Conservation (phyloP, 1,140 invertebrate species). For the Drosophila nannoptera region DNA sequence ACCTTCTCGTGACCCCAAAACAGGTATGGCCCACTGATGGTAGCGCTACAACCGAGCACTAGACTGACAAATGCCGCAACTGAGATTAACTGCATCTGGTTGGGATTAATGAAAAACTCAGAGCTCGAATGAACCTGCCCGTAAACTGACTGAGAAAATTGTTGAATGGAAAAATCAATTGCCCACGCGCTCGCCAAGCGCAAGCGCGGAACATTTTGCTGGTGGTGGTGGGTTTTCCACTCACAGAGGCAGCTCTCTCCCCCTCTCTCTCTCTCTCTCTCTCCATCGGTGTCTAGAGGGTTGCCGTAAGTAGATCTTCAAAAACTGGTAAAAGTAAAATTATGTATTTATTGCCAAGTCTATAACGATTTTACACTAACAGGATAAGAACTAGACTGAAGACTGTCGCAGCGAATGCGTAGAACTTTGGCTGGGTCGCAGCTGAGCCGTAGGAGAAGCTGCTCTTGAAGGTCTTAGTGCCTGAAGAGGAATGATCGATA, state of each 20-base stretch:
- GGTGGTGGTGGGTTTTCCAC: constrained; percentile 17
- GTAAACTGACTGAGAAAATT: constrained; percentile 25
- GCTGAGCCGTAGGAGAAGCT: constrained; percentile 53
- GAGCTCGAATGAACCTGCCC: constrained; percentile 4
- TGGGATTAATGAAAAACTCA: constrained; percentile 8
- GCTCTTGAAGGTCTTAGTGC: constrained; percentile 60
- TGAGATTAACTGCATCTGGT: constrained; percentile 51
- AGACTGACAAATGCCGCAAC: constrained; percentile 44
- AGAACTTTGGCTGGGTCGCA: constrained; percentile 55
- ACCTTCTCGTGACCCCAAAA: constrained; percentile 81
- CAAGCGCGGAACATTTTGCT: constrained; percentile 21
- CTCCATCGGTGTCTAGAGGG: neutral
- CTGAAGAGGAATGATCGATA: constrained; percentile 25
- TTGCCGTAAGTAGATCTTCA: neutral
- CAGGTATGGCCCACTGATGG: constrained; percentile 80
- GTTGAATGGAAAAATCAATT: constrained; percentile 36
- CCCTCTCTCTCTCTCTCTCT: too few species aligned
- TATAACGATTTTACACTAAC: constrained; percentile 29
- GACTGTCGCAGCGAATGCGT: constrained; percentile 50
- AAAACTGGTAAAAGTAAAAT: neutral
- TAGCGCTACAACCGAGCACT: constrained; percentile 48
- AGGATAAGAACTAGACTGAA: constrained; percentile 37
- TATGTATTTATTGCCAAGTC: neutral
- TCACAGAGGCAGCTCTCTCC: neutral
- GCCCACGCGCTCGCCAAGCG: neutral